Evolutionary conservation across 1,140 invertebrate species (phyloP).

Genomic region (Drosophila watanabei): DNA sequence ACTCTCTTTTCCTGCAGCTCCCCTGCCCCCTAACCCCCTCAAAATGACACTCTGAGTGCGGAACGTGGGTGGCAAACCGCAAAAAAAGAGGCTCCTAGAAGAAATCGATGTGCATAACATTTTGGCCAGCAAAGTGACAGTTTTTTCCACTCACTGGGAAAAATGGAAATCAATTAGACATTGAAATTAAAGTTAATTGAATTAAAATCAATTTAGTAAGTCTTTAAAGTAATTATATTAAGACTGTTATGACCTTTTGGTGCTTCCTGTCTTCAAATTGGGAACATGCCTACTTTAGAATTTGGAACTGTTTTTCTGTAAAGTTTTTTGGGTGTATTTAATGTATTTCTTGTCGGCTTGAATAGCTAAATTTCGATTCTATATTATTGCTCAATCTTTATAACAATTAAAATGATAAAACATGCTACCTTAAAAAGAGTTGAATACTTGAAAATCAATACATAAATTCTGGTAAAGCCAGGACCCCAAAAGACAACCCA

Average conservation of each 20-base stretch:
- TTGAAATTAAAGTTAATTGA: not conserved
- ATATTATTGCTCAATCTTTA: too few relatives aligned
- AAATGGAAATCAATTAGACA: too few relatives aligned
- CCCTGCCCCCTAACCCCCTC: not conserved
- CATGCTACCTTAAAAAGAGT: too few relatives aligned
- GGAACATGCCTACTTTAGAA: not conserved
- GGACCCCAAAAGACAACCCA: not conserved
- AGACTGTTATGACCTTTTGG: not conserved
- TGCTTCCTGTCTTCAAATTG: not conserved
- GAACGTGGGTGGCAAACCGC: constrained; percentile 54
- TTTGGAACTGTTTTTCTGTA: not conserved
- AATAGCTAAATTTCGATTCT: too few relatives aligned
- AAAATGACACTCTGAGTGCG: constrained; percentile 64
- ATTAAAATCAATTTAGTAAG: not conserved
- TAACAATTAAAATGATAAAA: too few relatives aligned
- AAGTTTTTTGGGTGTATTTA: not conserved
- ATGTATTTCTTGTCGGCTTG: not conserved
- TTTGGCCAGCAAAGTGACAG: constrained; percentile 26
- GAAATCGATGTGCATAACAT: constrained; percentile 64
- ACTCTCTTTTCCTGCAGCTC: not conserved
- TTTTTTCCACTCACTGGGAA: not conserved
- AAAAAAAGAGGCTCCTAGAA: constrained; percentile 45
- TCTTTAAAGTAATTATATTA: not conserved
- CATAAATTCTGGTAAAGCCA: constrained; percentile 11
- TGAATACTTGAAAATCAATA: not conserved